Conservation (phyloP, 2,113 vertebrate species). For the Pantherophis guttatus region DNA sequence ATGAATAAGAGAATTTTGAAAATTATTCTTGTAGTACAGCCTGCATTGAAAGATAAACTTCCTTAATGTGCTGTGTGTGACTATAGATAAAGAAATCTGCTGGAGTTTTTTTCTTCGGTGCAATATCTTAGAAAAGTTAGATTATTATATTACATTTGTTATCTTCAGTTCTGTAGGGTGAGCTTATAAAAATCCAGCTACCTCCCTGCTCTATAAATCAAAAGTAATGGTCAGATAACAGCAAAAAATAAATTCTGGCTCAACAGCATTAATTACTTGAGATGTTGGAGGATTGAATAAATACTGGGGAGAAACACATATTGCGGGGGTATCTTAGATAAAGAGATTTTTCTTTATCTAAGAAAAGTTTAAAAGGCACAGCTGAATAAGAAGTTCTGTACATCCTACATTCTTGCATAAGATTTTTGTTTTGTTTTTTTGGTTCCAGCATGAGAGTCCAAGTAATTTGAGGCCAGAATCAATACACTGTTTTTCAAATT, state of each 20-base stretch:
- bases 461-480: background rate
- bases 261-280: slow-evolving; percentile 60
- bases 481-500: background rate
- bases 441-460: background rate
- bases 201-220: slow-evolving; percentile 60
- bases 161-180: slow-evolving; percentile 59
- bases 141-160: slow-evolving; percentile 62
- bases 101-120: slow-evolving; percentile 32
- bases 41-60: slow-evolving; percentile 46
- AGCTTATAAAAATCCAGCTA: slow-evolving; percentile 64
- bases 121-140: slow-evolving; percentile 52
- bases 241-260: slow-evolving; percentile 64
- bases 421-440: background rate
- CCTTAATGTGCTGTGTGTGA: slow-evolving; percentile 35
- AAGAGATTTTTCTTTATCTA: slow-evolving; percentile 37
- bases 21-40: slow-evolving; percentile 45
- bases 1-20: slow-evolving; percentile 45
- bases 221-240: slow-evolving; percentile 66
- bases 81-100: slow-evolving; percentile 43
- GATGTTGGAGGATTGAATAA: slow-evolving; percentile 42
- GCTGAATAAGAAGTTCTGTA: background rate
- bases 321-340: slow-evolving; percentile 38
- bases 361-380: slow-evolving; percentile 29
- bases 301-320: slow-evolving; percentile 46
- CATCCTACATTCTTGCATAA: background rate